Conservation (phyloP, 2,888 invertebrate species). For the Ophioninae sp. region DNA sequence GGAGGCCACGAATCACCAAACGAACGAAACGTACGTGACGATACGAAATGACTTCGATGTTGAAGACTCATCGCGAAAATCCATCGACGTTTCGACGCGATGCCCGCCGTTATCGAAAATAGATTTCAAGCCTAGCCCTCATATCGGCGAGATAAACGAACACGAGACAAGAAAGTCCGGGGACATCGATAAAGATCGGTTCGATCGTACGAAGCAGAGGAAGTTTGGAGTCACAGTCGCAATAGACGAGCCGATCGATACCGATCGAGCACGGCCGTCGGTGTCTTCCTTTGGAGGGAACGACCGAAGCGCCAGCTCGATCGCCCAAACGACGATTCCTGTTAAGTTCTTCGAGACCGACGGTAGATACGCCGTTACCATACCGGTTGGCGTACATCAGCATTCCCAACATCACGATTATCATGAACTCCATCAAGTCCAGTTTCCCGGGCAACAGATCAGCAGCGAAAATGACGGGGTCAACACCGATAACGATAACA, state of each 20-base stretch:
- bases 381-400: conserved; percentile 36
- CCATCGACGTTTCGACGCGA: conserved; percentile 1
- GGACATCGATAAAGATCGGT: conserved; percentile 44
- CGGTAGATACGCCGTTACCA: conserved; percentile 57
- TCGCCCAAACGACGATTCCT: conserved; percentile 26
- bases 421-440: conserved; percentile 18
- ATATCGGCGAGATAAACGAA: conserved; percentile 68
- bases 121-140: conserved; percentile 72
- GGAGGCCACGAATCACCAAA: conserved; percentile 18
- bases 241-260: conserved; percentile 46
- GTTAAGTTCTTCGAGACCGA: conserved; percentile 69
- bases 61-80: conserved; percentile 5
- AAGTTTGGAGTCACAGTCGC: conserved; percentile 66
- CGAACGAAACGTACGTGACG: conserved; percentile 31
- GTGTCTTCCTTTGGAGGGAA: conserved; percentile 15
- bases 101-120: conserved; percentile 14
- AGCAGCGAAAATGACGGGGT: background rate
- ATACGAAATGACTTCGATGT: background rate
- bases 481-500: background rate
- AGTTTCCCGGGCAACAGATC: conserved; percentile 11
- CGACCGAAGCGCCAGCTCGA: conserved; percentile 14
- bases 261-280: conserved; percentile 46
- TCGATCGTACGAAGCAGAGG: conserved; percentile 69
- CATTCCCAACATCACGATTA: conserved; percentile 16
- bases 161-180: conserved; percentile 50